Percentiles rank a stretch among this genome's conserved stretches.
phyloP scores from a whole-genome alignment of 2,888 invertebrate species.

The Trisateles emortualis region DNA sequence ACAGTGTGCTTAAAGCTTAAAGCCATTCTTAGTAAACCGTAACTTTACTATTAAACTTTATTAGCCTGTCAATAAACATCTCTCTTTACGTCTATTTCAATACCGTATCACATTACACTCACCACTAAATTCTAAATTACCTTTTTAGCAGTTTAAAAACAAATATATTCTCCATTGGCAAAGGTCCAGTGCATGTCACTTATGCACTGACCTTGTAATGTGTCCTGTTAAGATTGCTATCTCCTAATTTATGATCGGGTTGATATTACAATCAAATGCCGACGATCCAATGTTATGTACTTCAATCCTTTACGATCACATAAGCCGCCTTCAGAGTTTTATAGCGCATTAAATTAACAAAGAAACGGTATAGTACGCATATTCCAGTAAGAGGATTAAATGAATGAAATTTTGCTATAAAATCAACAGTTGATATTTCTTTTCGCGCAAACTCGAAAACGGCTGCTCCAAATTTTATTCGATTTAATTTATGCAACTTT shows the following conservation, averaged over 20 bases:
- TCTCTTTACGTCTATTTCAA: background rate
- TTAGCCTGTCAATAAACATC: background rate
- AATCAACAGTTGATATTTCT: background rate
- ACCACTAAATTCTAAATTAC: slow-evolving; percentile 1
- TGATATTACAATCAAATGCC: slow-evolving; percentile 55
- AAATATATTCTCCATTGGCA: slow-evolving; percentile 27
- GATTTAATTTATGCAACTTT: too few species aligned
- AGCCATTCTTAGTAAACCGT: background rate
- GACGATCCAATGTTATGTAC: slow-evolving; percentile 39
- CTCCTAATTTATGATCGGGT: slow-evolving; percentile 72
- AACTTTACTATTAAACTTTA: background rate
- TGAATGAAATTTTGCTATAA: slow-evolving; percentile 6
- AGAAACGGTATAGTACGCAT: slow-evolving; percentile 30
- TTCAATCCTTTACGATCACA: slow-evolving; percentile 29
- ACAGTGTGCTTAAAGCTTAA: background rate
- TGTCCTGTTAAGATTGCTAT: slow-evolving; percentile 68
- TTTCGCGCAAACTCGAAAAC: too few species aligned
- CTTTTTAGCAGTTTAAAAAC: slow-evolving; percentile 2
- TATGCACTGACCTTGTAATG: slow-evolving; percentile 47
- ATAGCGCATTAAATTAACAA: slow-evolving; percentile 32
- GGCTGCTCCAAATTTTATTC: too few species aligned
- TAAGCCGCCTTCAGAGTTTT: slow-evolving; percentile 39
- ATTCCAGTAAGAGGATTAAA: slow-evolving; percentile 22
- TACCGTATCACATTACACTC: slow-evolving; percentile 1
- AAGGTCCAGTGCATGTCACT: background rate